These are phyloP conservation scores for Ormyrus rosae DNA, from an alignment of 2,888 invertebrate genomes.

Conservation along the genomic window DNA sequence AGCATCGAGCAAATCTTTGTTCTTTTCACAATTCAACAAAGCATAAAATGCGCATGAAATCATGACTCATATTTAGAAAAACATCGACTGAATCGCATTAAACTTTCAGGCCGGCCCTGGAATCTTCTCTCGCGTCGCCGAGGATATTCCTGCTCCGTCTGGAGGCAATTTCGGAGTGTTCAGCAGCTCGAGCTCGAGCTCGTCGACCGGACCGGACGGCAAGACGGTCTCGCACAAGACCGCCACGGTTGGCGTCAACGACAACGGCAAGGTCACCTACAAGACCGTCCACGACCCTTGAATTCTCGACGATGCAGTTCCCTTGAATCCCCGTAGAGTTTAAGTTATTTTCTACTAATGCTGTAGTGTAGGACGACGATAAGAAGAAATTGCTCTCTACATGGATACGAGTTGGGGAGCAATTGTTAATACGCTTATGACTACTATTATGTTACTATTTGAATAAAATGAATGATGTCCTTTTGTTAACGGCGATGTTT, in stretches of 20 bases:
- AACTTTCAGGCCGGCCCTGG: constrained; percentile 36
- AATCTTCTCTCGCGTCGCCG: constrained; percentile 68
- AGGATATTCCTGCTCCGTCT: constrained; percentile 64
- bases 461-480: constrained; percentile 12
- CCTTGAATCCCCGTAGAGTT: neutral
- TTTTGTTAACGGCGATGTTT: neutral
- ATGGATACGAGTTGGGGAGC: neutral
- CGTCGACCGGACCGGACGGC: constrained; percentile 79
- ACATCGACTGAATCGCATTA: no score
- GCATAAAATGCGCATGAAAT: no score
- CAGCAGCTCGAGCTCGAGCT: constrained; percentile 81
- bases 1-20: no score
- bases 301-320: constrained; percentile 4
- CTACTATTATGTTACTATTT: neutral
- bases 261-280: constrained; percentile 84
- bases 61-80: no score
- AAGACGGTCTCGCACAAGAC: constrained; percentile 77
- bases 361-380: neutral
- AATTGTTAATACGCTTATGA: constrained; percentile 31
- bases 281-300: constrained; percentile 78
- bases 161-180: constrained; percentile 78
- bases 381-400: neutral
- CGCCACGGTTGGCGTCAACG: constrained; percentile 83
- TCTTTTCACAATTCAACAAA: no score
- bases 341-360: neutral